Evolutionary conservation across 2,113 vertebrate genomes (phyloP).

Genomic region (Stercorarius parasiticus): DNA sequence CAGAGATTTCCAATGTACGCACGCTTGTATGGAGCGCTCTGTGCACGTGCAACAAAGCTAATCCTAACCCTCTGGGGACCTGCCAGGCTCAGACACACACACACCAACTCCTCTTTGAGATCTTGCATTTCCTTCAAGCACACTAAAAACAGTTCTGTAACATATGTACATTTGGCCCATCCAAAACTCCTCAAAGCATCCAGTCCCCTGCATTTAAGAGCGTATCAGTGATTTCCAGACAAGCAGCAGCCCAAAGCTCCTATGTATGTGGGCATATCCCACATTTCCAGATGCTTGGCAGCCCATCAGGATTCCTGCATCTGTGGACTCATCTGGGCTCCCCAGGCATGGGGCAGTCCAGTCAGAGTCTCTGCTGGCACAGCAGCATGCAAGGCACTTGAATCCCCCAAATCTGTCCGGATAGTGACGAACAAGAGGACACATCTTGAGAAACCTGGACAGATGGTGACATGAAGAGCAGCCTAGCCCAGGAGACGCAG

Average conservation of each 20-base stretch:
- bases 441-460: neutral
- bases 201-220: neutral
- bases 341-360: neutral
- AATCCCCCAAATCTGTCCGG: neutral
- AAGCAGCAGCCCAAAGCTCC: neutral
- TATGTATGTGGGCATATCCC: slow-evolving; percentile 35
- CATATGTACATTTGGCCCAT: neutral
- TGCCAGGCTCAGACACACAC: neutral
- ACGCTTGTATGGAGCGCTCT: neutral
- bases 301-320: slow-evolving; percentile 10
- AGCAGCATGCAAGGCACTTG: neutral
- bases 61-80: neutral
- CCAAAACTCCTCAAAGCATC: neutral
- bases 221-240: neutral
- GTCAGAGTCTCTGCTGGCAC: neutral
- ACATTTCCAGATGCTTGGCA: slow-evolving; percentile 43
- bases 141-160: neutral
- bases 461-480: neutral
- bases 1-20: neutral
- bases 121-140: neutral
- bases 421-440: neutral
- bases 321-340: slow-evolving; percentile 34
- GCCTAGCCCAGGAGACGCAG: neutral
- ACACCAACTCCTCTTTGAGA: neutral
- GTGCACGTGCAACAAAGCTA: neutral